phyloP scores from a whole-genome alignment of 2,888 invertebrate genomes.

The Xanthorhoe spadicearia region DNA sequence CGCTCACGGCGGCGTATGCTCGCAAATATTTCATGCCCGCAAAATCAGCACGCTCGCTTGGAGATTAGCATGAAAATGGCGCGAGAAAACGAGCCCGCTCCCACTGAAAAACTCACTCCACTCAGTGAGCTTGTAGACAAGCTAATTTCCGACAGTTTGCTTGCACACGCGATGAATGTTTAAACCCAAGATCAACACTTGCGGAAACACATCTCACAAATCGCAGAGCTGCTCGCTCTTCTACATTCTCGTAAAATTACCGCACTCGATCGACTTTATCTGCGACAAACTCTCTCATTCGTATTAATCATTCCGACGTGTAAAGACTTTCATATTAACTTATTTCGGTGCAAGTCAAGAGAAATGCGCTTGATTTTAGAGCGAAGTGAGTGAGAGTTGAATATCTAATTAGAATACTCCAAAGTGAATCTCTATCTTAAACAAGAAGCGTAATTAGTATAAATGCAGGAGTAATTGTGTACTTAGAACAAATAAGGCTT shows the following conservation, averaged over 20 bases:
- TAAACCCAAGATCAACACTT: constrained; percentile 60
- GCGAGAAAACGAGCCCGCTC: constrained; percentile 63
- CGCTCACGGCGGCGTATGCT: constrained; percentile 52
- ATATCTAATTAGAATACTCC: constrained; percentile 67
- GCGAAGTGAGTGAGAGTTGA: constrained; percentile 29
- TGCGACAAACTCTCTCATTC: constrained; percentile 30
- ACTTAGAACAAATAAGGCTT: constrained; percentile 74
- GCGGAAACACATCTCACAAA: constrained; percentile 45
- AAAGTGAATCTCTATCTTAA: constrained; percentile 51
- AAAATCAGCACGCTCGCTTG: constrained; percentile 68
- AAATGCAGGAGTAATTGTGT: constrained; percentile 76
- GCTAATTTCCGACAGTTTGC: constrained; percentile 60
- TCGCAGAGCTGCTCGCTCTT: constrained; percentile 35
- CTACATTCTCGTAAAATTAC: constrained; percentile 37
- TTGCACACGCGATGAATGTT: constrained; percentile 59
- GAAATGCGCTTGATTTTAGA: constrained; percentile 27
- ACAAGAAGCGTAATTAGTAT: constrained; percentile 66
- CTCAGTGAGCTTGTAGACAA: constrained; percentile 44
- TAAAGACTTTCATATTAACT: constrained; percentile 24
- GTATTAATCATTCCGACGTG: constrained; percentile 36
- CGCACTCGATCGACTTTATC: constrained; percentile 36
- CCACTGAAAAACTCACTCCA: constrained; percentile 52
- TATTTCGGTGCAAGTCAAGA: constrained; percentile 26
- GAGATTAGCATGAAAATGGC: constrained; percentile 78
- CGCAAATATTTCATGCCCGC: constrained; percentile 74